Percentiles rank a stretch among this genome's conserved stretches.
phyloP scores from a whole-genome alignment of 2,888 invertebrate genomes.

The Hydrotaea cyrtoneurina region DNA sequence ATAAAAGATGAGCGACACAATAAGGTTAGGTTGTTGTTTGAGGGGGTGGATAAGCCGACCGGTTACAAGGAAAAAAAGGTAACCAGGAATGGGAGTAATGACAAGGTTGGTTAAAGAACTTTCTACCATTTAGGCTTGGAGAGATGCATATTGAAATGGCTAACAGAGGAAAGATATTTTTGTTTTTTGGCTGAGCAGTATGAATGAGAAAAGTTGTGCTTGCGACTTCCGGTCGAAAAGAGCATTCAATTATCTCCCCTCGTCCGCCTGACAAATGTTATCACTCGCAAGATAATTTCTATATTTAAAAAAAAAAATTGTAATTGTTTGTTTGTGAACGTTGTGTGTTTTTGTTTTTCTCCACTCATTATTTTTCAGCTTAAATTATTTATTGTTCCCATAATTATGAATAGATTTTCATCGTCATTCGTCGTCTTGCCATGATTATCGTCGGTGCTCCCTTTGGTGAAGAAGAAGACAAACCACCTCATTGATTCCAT shows the following conservation, averaged over 20 bases:
- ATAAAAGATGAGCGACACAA: background rate
- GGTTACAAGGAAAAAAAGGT: no score
- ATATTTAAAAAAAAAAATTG: background rate
- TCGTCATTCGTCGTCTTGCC: background rate
- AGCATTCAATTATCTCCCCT: no score
- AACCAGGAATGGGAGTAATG: no score
- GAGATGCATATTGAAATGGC: no score
- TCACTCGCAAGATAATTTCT: no score
- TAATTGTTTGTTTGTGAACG: background rate
- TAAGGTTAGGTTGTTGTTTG: background rate
- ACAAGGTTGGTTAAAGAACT: no score
- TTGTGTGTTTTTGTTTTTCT: slow-evolving; percentile 5
- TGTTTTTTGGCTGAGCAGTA: no score
- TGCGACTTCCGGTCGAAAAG: no score
- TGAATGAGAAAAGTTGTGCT: no score
- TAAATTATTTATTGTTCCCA: slow-evolving; percentile 40
- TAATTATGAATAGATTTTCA: slow-evolving; percentile 30
- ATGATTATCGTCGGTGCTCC: background rate
- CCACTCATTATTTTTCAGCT: slow-evolving; percentile 11
- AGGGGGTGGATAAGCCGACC: background rate
- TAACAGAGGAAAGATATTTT: no score
- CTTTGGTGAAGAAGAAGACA: background rate
- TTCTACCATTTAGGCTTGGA: no score
- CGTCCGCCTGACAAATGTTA: no score
- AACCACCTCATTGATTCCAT: background rate